These are phyloP conservation scores for Phylloscopus whistleri DNA, from an alignment of 2,113 vertebrate genomes.

Conservation along the genomic window DNA sequence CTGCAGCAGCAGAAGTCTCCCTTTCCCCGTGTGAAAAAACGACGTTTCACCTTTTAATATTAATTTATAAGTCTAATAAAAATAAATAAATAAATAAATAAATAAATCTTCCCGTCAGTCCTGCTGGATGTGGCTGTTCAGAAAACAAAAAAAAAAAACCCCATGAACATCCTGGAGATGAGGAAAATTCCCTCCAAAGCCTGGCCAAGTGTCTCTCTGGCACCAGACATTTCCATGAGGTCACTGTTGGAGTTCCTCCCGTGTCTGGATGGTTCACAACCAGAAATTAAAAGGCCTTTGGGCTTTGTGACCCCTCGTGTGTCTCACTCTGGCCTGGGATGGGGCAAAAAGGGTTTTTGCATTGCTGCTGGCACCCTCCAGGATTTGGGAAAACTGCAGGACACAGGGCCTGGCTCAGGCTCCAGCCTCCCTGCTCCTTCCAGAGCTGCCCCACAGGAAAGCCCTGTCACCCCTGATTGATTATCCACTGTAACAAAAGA, in stretches of 20 bases:
- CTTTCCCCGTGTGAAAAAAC: neutral
- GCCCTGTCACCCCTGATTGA: neutral
- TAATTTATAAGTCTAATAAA: too few relatives aligned
- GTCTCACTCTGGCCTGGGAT: accelerated
- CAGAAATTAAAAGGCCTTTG: neutral
- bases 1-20: neutral
- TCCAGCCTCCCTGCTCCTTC: neutral
- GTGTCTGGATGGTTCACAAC: neutral
- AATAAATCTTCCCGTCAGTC: neutral
- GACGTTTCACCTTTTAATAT: too few relatives aligned
- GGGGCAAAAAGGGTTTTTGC: neutral
- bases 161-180: neutral
- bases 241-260: slow-evolving; percentile 34
- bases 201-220: slow-evolving; percentile 13
- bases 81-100: too few relatives aligned
- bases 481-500: neutral
- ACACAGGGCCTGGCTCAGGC: accelerated
- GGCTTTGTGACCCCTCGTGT: neutral
- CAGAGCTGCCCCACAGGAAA: neutral
- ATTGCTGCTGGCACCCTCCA: neutral
- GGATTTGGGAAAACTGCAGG: neutral
- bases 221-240: neutral
- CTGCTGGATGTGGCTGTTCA: neutral
- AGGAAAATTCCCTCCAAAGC: neutral
- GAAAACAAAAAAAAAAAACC: neutral